phyloP scores from a whole-genome alignment of 2,888 invertebrate species.

The Phanerotoma sp. region DNA sequence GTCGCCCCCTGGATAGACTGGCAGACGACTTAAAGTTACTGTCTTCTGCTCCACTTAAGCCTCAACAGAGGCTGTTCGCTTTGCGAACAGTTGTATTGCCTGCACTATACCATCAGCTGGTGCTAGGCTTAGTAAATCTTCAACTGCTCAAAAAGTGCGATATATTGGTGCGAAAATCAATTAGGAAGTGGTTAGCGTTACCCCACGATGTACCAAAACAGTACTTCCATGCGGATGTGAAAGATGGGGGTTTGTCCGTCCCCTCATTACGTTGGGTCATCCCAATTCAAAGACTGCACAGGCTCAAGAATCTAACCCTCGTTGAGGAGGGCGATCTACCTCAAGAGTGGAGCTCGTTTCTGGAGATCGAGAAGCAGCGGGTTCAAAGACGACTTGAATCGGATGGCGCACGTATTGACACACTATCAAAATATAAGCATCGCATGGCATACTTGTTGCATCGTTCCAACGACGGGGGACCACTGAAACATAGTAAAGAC shows the following conservation, averaged over 20 bases:
- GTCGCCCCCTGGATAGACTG: not conserved
- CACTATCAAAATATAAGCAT: not conserved
- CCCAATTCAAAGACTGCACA: not conserved
- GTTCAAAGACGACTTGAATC: not conserved
- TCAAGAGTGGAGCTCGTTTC: not conserved
- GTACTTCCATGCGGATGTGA: constrained; percentile 20
- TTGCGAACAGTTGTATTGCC: constrained; percentile 24
- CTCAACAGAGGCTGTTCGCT: constrained; percentile 30
- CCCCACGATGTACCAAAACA: constrained; percentile 17
- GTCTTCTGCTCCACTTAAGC: constrained; percentile 7
- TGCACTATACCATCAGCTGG: constrained; percentile 2
- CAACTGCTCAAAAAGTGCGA: constrained; percentile 13
- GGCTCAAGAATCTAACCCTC: not conserved
- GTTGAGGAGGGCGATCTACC: not conserved
- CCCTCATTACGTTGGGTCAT: constrained; percentile 21
- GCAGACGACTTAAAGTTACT: too few species aligned
- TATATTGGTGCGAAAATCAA: not conserved
- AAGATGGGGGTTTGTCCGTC: constrained; percentile 13
- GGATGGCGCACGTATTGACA: not conserved
- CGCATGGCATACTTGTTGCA: not conserved
- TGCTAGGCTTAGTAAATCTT: constrained; percentile 1
- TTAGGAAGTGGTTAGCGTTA: constrained; percentile 17
- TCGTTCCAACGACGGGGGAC: too few species aligned
- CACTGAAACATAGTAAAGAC: not conserved
- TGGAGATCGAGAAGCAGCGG: not conserved